These are phyloP conservation scores for Entosphenus tridentatus DNA, from an alignment of 2,113 vertebrate species.

Conservation along the genomic window DNA sequence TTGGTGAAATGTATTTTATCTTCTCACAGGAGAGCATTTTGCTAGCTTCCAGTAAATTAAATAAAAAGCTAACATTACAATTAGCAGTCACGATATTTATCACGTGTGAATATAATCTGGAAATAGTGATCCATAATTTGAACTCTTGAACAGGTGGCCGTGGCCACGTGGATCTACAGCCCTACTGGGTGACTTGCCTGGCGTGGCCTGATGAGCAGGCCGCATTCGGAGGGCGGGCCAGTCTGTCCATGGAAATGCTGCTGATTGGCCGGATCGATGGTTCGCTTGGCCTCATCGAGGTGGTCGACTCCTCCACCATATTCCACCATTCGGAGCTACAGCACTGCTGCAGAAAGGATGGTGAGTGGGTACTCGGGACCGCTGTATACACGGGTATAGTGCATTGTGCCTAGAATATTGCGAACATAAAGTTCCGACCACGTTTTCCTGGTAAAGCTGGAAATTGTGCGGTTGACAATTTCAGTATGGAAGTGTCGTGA, in stretches of 20 bases:
- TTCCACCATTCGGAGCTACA: conserved; percentile 60
- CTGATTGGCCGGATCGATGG: conserved; percentile 83
- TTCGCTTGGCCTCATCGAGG: conserved; percentile 64
- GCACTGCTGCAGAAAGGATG: conserved; percentile 82
- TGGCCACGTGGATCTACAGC: conserved; percentile 59
- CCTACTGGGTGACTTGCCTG: conserved; percentile 78
- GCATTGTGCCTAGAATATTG: neutral
- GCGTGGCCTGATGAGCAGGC: conserved; percentile 46
- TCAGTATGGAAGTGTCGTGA: too few species aligned
- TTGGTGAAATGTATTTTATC: too few species aligned
- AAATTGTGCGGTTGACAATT: too few species aligned
- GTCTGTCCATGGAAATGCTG: conserved; percentile 56
- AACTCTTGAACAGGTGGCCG: conserved; percentile 37
- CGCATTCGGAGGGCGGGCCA: conserved; percentile 21
- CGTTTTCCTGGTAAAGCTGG: too few species aligned
- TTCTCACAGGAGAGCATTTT: too few species aligned
- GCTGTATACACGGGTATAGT: neutral
- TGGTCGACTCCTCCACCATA: conserved; percentile 37
- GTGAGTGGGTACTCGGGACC: conserved; percentile 19
- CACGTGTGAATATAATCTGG: too few species aligned
- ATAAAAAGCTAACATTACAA: too few species aligned
- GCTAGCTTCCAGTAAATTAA: too few species aligned
- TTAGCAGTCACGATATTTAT: too few species aligned
- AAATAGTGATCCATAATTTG: too few species aligned
- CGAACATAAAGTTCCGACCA: too few species aligned